Conservation (phyloP, 2,888 invertebrate species). For the Anthophora plumipes region DNA sequence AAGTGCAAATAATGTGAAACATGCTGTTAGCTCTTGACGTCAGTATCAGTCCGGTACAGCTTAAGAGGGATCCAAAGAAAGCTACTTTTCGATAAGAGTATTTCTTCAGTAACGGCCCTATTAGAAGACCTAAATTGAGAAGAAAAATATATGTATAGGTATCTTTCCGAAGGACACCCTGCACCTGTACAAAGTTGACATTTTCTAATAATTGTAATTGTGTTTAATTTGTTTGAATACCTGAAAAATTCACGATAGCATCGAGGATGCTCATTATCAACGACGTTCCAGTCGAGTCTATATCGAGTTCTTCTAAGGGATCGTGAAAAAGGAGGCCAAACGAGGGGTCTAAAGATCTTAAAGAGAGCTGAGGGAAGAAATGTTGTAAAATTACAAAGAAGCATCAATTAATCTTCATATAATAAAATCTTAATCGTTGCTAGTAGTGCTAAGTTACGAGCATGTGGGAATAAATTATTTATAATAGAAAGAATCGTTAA, state of each 20-base stretch:
- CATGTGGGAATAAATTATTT: too few relatives aligned
- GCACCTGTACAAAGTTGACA: not conserved
- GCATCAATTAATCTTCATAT: too few relatives aligned
- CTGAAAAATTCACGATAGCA: conserved; percentile 92
- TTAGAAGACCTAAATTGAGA: conserved; percentile 83
- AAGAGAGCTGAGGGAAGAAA: conserved; percentile 87
- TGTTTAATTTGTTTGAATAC: conserved; percentile 57
- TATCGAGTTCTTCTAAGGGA: conserved; percentile 88
- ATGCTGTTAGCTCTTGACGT: conserved; percentile 84
- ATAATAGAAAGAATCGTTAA: too few relatives aligned
- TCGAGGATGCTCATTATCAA: conserved; percentile 91
- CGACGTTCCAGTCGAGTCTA: conserved; percentile 91
- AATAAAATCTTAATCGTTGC: too few relatives aligned
- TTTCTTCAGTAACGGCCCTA: conserved; percentile 84
- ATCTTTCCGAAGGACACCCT: too few relatives aligned
- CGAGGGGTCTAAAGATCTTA: conserved; percentile 92
- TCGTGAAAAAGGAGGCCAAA: conserved; percentile 93
- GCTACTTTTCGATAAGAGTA: conserved; percentile 84
- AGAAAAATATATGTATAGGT: not conserved
- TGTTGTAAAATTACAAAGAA: not conserved
- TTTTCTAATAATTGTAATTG: not conserved
- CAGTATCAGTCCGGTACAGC: conserved; percentile 83
- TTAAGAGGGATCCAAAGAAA: conserved; percentile 81
- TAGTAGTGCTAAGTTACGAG: too few relatives aligned
- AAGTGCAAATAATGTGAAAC: conserved; percentile 82